Base-by-base conservation (phyloP, 2,888 invertebrate species). In the Escarpia spicata region DNA sequence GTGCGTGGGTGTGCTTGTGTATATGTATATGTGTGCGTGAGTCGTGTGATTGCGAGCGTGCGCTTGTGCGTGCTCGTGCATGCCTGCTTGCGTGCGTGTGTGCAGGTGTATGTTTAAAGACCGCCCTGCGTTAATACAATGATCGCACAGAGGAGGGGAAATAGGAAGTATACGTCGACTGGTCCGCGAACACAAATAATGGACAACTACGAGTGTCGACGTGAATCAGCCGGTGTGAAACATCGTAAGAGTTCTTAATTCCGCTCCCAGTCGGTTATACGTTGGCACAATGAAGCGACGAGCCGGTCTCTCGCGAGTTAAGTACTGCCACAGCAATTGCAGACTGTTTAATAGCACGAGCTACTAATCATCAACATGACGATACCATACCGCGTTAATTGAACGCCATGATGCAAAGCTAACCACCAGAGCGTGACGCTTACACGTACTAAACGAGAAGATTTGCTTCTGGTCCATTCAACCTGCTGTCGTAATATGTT, bases 311-410 rank as follows among this genome's bases (percentile, higher is more conserved):
- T 26, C 26, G 26, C 75, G 75, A 75, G n/a, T 26, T 75, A 75
- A 75, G 75, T 75, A 75, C 19, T 26, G 19, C 75, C 26, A 75
- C 2, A 52, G 2, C 19, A 75, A 26, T 75, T 6, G 19, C 75
- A 75, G 75, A 75, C n/a, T 26, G 26, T n/a, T n/a, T 75, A 75
- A 75, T 9, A 12, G 4, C 12, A 52, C 19, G 52, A 9, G 6
- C 75, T 75, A n/a, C 75, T 75, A 75, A 75, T 75, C 75, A 15
- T 75, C 26, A 75, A 75, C 75, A 75, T n/a, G 75, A 75, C 75
- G n/a, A 26, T 26, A 15, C 26, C 6, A 26, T 75, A 75, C n/a
- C n/a, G 6, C 26, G 26, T 75, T n/a, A 75, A 75, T 75, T 75
- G 75, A 75, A 75, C 75, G 75, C 75, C 75, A 75, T 75, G n/a